Evolutionary conservation across 2,888 invertebrate species (phyloP).

Genomic region (Hipparchia sbordonii): DNA sequence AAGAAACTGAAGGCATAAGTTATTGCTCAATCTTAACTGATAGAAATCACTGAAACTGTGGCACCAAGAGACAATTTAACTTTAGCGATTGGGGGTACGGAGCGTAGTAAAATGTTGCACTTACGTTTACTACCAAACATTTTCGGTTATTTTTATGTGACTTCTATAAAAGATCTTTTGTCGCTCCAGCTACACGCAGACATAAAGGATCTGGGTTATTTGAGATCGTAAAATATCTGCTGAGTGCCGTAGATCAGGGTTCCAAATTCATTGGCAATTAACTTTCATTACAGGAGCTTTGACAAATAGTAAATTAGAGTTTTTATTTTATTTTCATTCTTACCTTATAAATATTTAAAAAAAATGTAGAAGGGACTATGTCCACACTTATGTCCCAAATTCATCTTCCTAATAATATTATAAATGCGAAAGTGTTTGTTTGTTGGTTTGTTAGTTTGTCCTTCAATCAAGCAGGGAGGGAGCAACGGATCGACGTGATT

Average conservation of each 20-base stretch:
- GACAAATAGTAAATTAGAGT: not conserved
- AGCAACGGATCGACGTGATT: too few species aligned
- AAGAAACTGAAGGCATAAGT: too few species aligned
- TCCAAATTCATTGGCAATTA: slow-evolving; percentile 23
- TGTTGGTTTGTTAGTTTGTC: too few species aligned
- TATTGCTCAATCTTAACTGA: too few species aligned
- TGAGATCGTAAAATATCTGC: slow-evolving; percentile 25
- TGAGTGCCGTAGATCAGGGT: slow-evolving; percentile 14
- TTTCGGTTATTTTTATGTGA: slow-evolving; percentile 30
- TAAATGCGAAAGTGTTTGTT: too few species aligned
- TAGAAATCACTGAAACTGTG: too few species aligned
- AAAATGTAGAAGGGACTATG: too few species aligned
- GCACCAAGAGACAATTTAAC: slow-evolving; percentile 16
- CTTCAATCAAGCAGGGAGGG: too few species aligned
- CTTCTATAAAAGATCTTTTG: slow-evolving; percentile 28
- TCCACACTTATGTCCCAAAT: too few species aligned
- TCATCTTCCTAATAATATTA: too few species aligned
- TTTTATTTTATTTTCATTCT: not conserved
- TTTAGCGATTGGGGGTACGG: not conserved
- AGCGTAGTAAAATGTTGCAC: slow-evolving; percentile 23
- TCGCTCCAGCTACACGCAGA: slow-evolving; percentile 17
- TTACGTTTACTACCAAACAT: slow-evolving; percentile 31
- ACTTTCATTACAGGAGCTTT: slow-evolving; percentile 7
- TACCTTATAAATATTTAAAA: too few species aligned
- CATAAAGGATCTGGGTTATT: slow-evolving; percentile 32